These are phyloP conservation scores for Battus philenor DNA, from an alignment of 1,140 invertebrate species.

Conservation along the genomic window DNA sequence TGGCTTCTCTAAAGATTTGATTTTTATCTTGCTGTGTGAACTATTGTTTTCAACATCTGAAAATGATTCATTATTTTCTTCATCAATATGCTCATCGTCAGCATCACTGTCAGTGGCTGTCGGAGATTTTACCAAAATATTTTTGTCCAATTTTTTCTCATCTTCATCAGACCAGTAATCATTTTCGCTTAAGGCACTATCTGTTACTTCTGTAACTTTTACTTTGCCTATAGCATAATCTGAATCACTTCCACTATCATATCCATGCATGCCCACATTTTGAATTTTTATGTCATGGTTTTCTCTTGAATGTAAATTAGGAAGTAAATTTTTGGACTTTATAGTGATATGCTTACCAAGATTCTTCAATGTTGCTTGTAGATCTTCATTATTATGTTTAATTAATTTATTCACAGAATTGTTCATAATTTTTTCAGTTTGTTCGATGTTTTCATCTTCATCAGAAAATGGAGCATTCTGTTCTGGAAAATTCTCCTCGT, in stretches of 20 bases:
- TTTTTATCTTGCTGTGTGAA: conserved; percentile 14
- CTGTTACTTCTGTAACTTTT: conserved; percentile 51
- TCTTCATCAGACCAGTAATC: conserved; percentile 26
- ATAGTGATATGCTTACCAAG: conserved; percentile 49
- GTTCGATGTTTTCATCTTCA: conserved; percentile 2
- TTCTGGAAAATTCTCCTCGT: neutral
- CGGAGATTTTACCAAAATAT: conserved; percentile 33
- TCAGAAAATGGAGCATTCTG: conserved; percentile 4
- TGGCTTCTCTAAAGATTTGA: conserved; percentile 22
- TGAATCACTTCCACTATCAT: conserved; percentile 36
- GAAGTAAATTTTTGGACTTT: conserved; percentile 38
- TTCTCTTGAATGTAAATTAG: conserved; percentile 19
- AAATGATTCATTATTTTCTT: conserved; percentile 27
- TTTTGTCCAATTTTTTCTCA: conserved; percentile 16
- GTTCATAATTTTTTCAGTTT: conserved; percentile 14
- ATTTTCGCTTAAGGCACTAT: conserved; percentile 29
- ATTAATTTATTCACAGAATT: conserved; percentile 21
- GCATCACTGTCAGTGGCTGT: conserved; percentile 34
- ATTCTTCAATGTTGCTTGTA: conserved; percentile 48
- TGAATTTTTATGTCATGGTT: conserved; percentile 22
- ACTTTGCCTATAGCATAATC: conserved; percentile 33
- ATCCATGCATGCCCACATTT: conserved; percentile 22
- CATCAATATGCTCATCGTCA: conserved; percentile 31
- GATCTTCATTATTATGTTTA: conserved; percentile 35
- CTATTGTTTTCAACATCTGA: conserved; percentile 29